Evolutionary conservation across 2,888 invertebrate genomes (phyloP).

Genomic region (Cabera pusaria): DNA sequence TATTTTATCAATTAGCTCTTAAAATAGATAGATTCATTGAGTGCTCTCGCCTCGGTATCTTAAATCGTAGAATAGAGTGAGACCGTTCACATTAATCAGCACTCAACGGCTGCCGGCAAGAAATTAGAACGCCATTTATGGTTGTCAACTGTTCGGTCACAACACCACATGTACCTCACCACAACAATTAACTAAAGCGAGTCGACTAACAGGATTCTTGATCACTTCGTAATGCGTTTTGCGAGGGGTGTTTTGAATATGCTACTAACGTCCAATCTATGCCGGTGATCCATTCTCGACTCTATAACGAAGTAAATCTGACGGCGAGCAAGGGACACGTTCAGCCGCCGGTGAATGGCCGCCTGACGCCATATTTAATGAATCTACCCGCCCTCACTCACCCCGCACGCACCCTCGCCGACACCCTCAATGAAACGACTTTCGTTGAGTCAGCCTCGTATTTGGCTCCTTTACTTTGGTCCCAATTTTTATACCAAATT

Average conservation of each 20-base stretch:
- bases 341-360: slow-evolving; percentile 34
- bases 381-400: slow-evolving; percentile 23
- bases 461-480: slow-evolving; percentile 6
- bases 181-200: too few relatives aligned
- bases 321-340: slow-evolving; percentile 22
- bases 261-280: slow-evolving; percentile 18
- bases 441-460: slow-evolving; percentile 4
- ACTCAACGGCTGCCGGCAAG: too few relatives aligned
- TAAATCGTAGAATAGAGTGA: too few relatives aligned
- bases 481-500: too few relatives aligned
- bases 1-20: too few relatives aligned
- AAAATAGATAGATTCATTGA: too few relatives aligned
- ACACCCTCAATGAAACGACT: slow-evolving; percentile 6
- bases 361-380: slow-evolving; percentile 39
- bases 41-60: too few relatives aligned
- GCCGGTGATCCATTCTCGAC: slow-evolving; percentile 17
- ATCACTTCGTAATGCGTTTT: background rate
- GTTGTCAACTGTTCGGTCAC: too few relatives aligned
- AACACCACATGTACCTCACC: too few relatives aligned
- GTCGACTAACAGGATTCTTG: background rate
- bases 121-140: too few relatives aligned
- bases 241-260: slow-evolving; percentile 3
- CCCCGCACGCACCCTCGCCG: slow-evolving; percentile 16
- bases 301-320: slow-evolving; percentile 4
- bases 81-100: too few relatives aligned